A percentile compares a stretch with the other conserved stretches of the same genome.
Evolutionary conservation across 2,797 vertebrate genomes (phyloP).

Genomic region (Toxotes lorentzi): DNA sequence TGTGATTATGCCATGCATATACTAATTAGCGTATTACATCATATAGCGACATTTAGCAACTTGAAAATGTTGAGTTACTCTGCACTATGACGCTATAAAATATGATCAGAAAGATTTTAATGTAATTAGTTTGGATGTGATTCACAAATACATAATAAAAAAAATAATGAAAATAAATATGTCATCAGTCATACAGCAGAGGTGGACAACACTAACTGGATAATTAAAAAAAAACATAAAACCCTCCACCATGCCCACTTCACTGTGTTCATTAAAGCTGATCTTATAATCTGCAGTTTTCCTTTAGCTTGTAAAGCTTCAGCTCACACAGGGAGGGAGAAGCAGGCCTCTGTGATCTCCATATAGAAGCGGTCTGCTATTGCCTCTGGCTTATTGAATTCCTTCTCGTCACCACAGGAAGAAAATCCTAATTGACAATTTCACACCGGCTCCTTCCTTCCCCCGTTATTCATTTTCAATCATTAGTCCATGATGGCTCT

Average conservation of each 20-base stretch:
- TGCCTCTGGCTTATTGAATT: constrained; percentile 69
- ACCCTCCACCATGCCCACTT: constrained; percentile 7
- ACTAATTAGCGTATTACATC: too few species aligned
- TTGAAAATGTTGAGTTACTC: too few species aligned
- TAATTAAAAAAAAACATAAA: constrained; percentile 3
- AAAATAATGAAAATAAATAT: not conserved
- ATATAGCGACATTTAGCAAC: too few species aligned
- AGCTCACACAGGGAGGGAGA: constrained; percentile 31
- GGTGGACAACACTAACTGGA: constrained; percentile 25
- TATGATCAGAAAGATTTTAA: not conserved
- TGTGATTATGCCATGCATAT: too few species aligned
- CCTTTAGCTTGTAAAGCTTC: constrained; percentile 34
- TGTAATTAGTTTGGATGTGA: not conserved
- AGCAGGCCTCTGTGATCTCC: constrained; percentile 46
- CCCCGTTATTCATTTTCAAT: constrained; percentile 69
- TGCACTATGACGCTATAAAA: not conserved
- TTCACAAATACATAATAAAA: not conserved
- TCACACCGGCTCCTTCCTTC: constrained; percentile 67
- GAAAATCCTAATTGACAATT: constrained; percentile 80
- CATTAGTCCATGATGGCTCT: constrained; percentile 71
- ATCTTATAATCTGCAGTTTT: constrained; percentile 51
- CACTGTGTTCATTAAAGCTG: constrained; percentile 43
- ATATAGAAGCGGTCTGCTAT: constrained; percentile 36
- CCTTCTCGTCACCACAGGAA: constrained; percentile 66
- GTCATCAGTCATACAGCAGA: constrained; percentile 19